These are phyloP conservation scores for Acronicta aceris DNA, from an alignment of 2,888 invertebrate genomes.

Conservation along the genomic window DNA sequence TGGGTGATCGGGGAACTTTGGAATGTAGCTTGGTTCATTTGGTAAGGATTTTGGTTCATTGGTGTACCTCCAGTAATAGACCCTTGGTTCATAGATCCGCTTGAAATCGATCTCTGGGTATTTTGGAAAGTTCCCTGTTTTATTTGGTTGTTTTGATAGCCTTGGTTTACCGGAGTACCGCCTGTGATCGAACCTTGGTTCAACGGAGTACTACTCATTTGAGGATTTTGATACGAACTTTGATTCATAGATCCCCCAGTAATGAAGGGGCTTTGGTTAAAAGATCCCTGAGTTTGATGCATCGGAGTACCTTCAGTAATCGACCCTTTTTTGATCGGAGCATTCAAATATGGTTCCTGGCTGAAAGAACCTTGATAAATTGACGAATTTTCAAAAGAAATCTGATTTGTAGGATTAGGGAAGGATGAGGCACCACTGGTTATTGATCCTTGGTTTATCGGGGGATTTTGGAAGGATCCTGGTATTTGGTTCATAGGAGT, in stretches of 20 bases:
- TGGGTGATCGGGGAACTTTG: constrained; percentile 24
- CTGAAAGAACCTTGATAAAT: not conserved
- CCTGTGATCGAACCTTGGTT: constrained; percentile 39
- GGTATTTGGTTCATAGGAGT: constrained; percentile 12
- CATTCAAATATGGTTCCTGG: not conserved
- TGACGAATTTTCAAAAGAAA: not conserved
- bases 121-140: constrained; percentile 30
- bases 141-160: constrained; percentile 29
- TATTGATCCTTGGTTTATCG: constrained; percentile 1
- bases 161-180: constrained; percentile 34
- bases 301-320: constrained; percentile 38
- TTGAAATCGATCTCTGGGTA: constrained; percentile 20
- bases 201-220: constrained; percentile 26
- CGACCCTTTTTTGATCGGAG: constrained; percentile 30
- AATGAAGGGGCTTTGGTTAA: constrained; percentile 13
- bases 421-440: not conserved
- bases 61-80: constrained; percentile 34
- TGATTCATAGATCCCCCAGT: constrained; percentile 25
- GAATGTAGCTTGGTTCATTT: constrained; percentile 31
- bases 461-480: constrained; percentile 3
- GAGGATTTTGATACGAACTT: constrained; percentile 18
- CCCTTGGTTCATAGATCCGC: constrained; percentile 27
- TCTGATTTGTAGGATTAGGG: not conserved
- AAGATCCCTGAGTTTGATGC: not conserved
- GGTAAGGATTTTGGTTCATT: constrained; percentile 17